Evolutionary conservation across 2,888 invertebrate species (phyloP), one percentile per base, ranked within the genome.

Genomic region (Agonopterix heracliana): DNA sequence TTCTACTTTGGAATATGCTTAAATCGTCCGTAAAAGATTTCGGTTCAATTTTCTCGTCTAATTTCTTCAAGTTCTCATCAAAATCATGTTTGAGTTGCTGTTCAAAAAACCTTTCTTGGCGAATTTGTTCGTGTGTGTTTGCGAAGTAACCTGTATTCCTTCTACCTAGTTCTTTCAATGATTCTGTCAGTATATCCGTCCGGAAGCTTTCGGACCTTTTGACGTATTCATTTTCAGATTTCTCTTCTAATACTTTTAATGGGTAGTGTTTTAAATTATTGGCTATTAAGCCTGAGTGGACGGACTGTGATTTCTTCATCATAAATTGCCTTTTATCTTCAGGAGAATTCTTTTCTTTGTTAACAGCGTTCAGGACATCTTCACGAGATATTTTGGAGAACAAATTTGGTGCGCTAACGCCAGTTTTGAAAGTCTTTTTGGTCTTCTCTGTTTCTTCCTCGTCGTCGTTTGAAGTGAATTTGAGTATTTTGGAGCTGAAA

Each of bases 81-180:
- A 89, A 88, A 56, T 87, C 78, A 26, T 81, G 79, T 53, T 89
- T 89, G 10, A 89, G 48, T 47, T 89, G 88, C 43, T 88, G 77
- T 43, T 89, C 88, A 52, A 89, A 82, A 14, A 90, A 60, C 13
- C 90, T 83, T 51, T 93, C 92, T 63, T 93, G 92, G 2, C 92
- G 82, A 12, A 94, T 91, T 56, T 93, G 92, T 60, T 92, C 92
- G 66, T 93, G 93, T 0, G 81, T 92, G 60, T 86, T 92, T 0
- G 93, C 92, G 62, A 94, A 94, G 71, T 91, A 93, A 2, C 90
- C 89, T 0, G 74, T 54, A 35, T 78, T 70, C 26, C 71, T 81
- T 47, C 61, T 75, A 0, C 79, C 74, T 0, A 80, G 43, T 51
- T 81, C 81, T 51, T 70, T 77, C 0, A 81, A 52, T 0, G 78